These are phyloP conservation scores for Tetrax tetrax DNA, from an alignment of 2,113 vertebrate genomes.

Conservation along the genomic window DNA sequence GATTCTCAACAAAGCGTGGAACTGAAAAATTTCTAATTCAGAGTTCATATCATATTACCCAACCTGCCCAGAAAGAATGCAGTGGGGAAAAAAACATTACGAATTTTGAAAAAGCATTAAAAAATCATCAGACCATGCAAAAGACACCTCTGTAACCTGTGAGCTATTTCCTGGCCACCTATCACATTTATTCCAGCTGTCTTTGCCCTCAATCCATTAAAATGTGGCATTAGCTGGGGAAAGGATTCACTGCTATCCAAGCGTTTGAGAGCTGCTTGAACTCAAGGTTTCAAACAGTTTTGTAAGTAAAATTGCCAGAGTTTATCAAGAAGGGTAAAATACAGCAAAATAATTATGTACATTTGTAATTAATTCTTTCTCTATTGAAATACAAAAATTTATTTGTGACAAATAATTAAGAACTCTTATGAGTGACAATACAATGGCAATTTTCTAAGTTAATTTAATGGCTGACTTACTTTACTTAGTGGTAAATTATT, in stretches of 20 bases:
- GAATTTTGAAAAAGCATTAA: not conserved
- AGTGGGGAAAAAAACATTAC: not conserved
- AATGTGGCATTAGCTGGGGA: not conserved
- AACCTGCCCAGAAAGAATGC: not conserved
- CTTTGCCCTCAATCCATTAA: not conserved
- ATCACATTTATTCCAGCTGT: not conserved
- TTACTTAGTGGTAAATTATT: conserved; percentile 42
- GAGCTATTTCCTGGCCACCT: not conserved
- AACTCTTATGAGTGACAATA: not conserved
- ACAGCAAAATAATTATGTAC: conserved; percentile 1
- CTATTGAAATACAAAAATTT: conserved; percentile 24
- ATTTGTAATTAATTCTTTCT: conserved; percentile 13
- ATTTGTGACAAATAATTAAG: conserved; percentile 21
- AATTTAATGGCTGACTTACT: conserved; percentile 49
- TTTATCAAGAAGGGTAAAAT: not conserved
- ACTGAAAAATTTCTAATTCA: not conserved
- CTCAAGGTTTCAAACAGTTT: not conserved
- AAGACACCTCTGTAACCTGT: not conserved
- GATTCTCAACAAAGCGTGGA: not conserved
- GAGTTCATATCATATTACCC: not conserved
- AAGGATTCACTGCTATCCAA: not conserved
- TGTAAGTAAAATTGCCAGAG: not conserved
- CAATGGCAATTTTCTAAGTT: conserved; percentile 19
- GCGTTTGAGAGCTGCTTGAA: not conserved
- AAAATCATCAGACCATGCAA: not conserved